phyloP scores from a whole-genome alignment of 2,797 vertebrate species.

The Schizopygopsis pylzovi region DNA sequence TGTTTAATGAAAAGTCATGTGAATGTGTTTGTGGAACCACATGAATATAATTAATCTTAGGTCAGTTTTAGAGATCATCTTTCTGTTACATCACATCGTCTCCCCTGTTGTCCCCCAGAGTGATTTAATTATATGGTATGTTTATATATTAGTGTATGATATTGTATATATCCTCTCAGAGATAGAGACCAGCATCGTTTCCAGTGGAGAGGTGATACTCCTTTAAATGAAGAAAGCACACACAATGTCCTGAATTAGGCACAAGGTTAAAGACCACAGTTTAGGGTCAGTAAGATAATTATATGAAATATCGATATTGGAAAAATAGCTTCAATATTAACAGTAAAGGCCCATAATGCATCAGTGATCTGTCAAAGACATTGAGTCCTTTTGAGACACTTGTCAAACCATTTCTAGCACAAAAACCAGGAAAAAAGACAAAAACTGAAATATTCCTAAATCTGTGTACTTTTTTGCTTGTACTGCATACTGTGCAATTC shows the following conservation, averaged over 20 bases:
- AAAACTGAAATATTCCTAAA: background rate
- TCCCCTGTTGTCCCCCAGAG: background rate
- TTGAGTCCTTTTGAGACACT: background rate
- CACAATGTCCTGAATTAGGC: background rate
- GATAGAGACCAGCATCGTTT: slow-evolving; percentile 17
- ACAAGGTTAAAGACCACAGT: slow-evolving; percentile 11
- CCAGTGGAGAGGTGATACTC: background rate
- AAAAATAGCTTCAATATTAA: background rate
- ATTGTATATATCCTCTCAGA: slow-evolving; percentile 17
- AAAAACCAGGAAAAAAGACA: background rate
- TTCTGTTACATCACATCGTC: background rate
- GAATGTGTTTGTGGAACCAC: background rate
- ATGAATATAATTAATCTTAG: background rate
- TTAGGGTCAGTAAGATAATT: background rate
- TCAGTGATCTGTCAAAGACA: background rate
- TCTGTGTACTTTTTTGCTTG: background rate
- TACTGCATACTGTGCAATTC: background rate
- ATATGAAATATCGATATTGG: background rate
- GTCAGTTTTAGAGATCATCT: background rate
- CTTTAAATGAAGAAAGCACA: slow-evolving; percentile 20
- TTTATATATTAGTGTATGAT: slow-evolving; percentile 23
- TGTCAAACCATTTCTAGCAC: background rate
- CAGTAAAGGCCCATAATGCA: background rate
- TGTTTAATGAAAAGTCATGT: background rate
- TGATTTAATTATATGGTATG: background rate